phyloP scores from a whole-genome alignment of 64 coral and sea anemone genomes.

The Pocillopora verrucosa region DNA sequence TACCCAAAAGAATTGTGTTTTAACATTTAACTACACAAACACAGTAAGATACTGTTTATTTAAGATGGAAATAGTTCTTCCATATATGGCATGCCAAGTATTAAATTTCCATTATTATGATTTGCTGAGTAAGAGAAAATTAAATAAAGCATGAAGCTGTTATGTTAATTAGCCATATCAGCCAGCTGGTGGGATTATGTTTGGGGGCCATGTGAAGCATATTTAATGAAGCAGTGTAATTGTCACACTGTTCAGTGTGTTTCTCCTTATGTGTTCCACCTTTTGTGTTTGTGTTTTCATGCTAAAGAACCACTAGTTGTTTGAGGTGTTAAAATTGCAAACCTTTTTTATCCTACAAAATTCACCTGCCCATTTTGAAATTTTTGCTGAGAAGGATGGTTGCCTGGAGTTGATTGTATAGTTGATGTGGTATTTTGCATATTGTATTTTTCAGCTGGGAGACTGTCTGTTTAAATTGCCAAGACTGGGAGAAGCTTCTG shows the following conservation, averaged over 20 bases:
- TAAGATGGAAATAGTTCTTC: not conserved
- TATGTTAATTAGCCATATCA: constrained; percentile 53
- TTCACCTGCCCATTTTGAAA: not conserved
- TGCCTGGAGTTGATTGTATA: constrained; percentile 20
- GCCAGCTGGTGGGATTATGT: constrained; percentile 25
- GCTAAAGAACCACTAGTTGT: not conserved
- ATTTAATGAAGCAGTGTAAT: constrained; percentile 27
- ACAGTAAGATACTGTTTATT: constrained; percentile 8
- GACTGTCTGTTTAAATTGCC: constrained; percentile 48
- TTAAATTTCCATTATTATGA: constrained; percentile 37
- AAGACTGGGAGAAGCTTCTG: constrained; percentile 59
- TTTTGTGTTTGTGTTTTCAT: not conserved
- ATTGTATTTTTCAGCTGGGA: constrained; percentile 60
- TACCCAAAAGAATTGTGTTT: not conserved
- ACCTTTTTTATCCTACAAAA: not conserved
- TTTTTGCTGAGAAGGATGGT: not conserved
- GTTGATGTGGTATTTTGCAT: constrained; percentile 14
- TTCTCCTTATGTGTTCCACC: not conserved
- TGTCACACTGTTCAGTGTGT: not conserved
- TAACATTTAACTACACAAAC: constrained; percentile 29
- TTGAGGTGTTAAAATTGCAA: not conserved
- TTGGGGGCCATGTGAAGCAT: constrained; percentile 13
- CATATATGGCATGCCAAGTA: constrained; percentile 32
- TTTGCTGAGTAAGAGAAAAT: constrained; percentile 30
- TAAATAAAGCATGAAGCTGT: constrained; percentile 53